Evolutionary conservation across 2,888 invertebrate genomes (phyloP).

Genomic region (Slavum lentiscoides): DNA sequence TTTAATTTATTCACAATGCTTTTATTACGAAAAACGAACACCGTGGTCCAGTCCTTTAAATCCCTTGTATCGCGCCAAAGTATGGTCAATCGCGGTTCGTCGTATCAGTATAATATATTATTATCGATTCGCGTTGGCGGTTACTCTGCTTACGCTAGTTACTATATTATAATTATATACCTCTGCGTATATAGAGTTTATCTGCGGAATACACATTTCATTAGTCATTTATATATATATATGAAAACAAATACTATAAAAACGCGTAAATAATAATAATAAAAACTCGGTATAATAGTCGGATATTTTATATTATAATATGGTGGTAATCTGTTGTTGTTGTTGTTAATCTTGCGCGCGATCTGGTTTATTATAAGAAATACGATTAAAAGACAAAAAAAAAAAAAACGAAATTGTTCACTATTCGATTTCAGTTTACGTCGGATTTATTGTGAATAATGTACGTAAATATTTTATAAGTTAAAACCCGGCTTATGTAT

Average conservation of each 20-base stretch:
- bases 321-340: too few relatives aligned
- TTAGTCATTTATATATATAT: slow-evolving; percentile 36
- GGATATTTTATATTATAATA: not conserved
- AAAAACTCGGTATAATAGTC: not conserved
- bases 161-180: too few relatives aligned
- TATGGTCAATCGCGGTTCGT: not conserved
- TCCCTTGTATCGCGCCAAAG: not conserved
- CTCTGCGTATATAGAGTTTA: not conserved
- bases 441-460: not conserved
- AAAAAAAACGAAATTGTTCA: not conserved
- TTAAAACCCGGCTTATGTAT: not conserved
- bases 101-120: too few relatives aligned
- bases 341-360: not conserved
- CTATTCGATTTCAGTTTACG: not conserved
- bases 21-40: not conserved
- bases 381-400: not conserved
- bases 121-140: slow-evolving; percentile 2
- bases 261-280: not conserved
- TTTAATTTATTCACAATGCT: slow-evolving; percentile 4
- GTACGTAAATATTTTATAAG: not conserved
- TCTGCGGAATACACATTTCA: slow-evolving; percentile 9
- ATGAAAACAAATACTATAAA: slow-evolving; percentile 25
- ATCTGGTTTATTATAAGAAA: not conserved
- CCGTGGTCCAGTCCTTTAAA: not conserved
- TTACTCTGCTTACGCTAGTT: not conserved